phyloP scores from a whole-genome alignment of 2,888 invertebrate species.

The Drosophila flavopinicola region DNA sequence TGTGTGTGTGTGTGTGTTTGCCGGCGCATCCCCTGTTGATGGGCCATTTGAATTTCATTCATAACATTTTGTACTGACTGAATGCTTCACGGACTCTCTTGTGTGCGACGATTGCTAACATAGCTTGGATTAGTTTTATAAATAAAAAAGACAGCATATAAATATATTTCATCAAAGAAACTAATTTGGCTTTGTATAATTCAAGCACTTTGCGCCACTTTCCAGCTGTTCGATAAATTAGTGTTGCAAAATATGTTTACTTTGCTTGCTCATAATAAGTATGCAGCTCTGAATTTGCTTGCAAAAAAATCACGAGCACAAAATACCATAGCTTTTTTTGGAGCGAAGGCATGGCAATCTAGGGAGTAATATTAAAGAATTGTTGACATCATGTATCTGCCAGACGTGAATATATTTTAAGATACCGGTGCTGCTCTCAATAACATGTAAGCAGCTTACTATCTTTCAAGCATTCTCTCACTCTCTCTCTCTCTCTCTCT shows the following conservation, averaged over 20 bases:
- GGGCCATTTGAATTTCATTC: conserved; percentile 44
- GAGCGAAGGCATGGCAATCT: background rate
- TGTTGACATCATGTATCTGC: background rate
- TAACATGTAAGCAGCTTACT: conserved; percentile 22
- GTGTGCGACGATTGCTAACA: background rate
- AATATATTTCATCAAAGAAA: background rate
- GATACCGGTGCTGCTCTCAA: background rate
- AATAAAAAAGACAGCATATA: too few relatives aligned
- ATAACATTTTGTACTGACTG: conserved; percentile 27
- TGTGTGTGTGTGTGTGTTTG: conserved; percentile 24
- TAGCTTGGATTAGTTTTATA: background rate
- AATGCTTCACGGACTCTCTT: background rate
- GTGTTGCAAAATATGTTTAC: conserved; percentile 31
- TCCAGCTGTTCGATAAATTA: conserved; percentile 21
- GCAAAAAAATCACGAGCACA: background rate
- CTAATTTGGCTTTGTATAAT: conserved; percentile 1
- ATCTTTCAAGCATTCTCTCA: conserved; percentile 1
- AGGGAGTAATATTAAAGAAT: background rate
- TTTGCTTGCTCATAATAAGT: conserved; percentile 5
- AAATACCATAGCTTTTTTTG: background rate
- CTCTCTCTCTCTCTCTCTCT: conserved; percentile 11
- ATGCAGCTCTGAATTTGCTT: background rate
- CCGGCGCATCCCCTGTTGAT: conserved; percentile 44
- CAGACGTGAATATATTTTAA: background rate
- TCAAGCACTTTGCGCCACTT: conserved; percentile 27